Conservation (phyloP, 2,888 invertebrate species). For the Sarcophaga variegata region DNA sequence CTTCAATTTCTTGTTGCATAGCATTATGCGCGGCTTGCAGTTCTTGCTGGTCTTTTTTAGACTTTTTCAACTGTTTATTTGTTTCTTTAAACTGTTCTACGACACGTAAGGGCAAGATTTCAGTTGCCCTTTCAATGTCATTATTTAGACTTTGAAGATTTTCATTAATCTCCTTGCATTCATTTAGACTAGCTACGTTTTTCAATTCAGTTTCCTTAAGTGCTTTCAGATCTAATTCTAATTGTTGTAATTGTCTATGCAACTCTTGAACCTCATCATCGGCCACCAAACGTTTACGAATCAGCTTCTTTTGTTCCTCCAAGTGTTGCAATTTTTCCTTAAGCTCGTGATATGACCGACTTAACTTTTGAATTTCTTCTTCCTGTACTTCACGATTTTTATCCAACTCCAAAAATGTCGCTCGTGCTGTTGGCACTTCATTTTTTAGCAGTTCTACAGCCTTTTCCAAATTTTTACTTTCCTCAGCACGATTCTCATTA, state of each 20-base stretch:
- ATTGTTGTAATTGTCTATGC: slow-evolving; percentile 56
- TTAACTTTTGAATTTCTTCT: slow-evolving; percentile 65
- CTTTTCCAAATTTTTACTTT: slow-evolving; percentile 70
- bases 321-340: slow-evolving; percentile 65
- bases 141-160: slow-evolving; percentile 58
- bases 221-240: slow-evolving; percentile 69
- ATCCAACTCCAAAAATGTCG: slow-evolving; percentile 56
- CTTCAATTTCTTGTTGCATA: slow-evolving; percentile 46
- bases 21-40: slow-evolving; percentile 23
- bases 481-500: slow-evolving; percentile 69
- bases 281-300: slow-evolving; percentile 73
- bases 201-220: slow-evolving; percentile 51
- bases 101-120: slow-evolving; percentile 68
- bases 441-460: slow-evolving; percentile 65
- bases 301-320: slow-evolving; percentile 67
- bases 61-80: slow-evolving; percentile 40
- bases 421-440: slow-evolving; percentile 64
- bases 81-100: slow-evolving; percentile 69
- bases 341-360: slow-evolving; percentile 65
- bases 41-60: slow-evolving; percentile 7
- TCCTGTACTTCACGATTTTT: slow-evolving; percentile 56
- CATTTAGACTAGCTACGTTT: slow-evolving; percentile 60
- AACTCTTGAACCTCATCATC: slow-evolving; percentile 73
- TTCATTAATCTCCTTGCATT: slow-evolving; percentile 69
- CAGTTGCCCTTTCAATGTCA: slow-evolving; percentile 69